These are phyloP conservation scores for Etia nguti DNA, from an alignment of 2,113 vertebrate species.

Conservation along the genomic window DNA sequence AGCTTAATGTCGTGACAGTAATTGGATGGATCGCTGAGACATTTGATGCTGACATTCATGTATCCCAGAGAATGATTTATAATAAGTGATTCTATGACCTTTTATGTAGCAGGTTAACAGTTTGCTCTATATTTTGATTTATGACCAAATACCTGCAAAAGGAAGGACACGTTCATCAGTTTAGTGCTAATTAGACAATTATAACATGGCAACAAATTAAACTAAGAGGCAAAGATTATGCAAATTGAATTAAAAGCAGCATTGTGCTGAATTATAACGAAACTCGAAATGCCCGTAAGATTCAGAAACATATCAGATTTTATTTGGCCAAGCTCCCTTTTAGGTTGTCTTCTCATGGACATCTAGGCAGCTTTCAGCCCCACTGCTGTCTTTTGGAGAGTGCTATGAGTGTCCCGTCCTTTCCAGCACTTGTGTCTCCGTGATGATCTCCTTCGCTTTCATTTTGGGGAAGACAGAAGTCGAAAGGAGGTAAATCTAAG, in stretches of 20 bases:
- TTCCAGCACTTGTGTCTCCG: not conserved
- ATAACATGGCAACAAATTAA: not conserved
- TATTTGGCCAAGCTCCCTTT: not conserved
- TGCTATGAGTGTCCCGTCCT: rapidly evolving
- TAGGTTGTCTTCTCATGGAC: not conserved
- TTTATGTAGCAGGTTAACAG: not conserved
- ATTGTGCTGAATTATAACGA: not conserved
- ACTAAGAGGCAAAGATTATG: not conserved
- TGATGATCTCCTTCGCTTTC: not conserved
- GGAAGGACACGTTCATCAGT: not conserved
- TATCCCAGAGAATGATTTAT: not conserved
- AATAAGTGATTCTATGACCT: not conserved
- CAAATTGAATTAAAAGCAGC: not conserved
- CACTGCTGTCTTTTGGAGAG: rapidly evolving
- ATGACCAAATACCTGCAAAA: not conserved
- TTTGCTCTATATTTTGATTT: not conserved
- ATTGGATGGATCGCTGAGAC: not conserved
- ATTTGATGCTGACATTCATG: not conserved
- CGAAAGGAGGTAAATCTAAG: not conserved
- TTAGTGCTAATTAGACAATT: not conserved
- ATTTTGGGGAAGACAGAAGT: not conserved
- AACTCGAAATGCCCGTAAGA: rapidly evolving
- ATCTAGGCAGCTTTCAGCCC: not conserved
- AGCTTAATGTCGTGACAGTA: not conserved
- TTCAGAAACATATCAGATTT: not conserved